These are phyloP conservation scores for Platyura marginata DNA, from an alignment of 1,140 invertebrate genomes.

Conservation along the genomic window DNA sequence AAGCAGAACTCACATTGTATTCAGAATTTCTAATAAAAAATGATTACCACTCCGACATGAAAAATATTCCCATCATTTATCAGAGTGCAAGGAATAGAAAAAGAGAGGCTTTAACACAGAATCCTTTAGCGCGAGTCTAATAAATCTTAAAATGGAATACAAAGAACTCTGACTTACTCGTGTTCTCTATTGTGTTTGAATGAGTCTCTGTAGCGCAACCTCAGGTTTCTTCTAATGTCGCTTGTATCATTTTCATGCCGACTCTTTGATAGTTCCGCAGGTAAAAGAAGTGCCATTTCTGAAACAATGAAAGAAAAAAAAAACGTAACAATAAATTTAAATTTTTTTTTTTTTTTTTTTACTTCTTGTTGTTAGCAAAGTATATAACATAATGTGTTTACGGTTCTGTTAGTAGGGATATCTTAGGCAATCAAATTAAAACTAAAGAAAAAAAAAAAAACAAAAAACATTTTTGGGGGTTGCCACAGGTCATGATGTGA, in stretches of 20 bases:
- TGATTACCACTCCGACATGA: no score
- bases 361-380: neutral
- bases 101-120: no score
- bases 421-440: neutral
- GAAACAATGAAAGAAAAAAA: conserved; percentile 11
- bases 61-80: no score
- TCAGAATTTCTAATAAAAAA: no score
- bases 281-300: conserved; percentile 67
- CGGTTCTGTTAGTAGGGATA: neutral
- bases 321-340: conserved; percentile 5
- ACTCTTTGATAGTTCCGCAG: conserved; percentile 45
- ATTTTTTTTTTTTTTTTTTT: conserved; percentile 5
- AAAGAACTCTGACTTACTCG: no score
- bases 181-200: conserved; percentile 53
- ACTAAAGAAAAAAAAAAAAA: conserved; percentile 2
- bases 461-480: no score
- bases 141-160: no score
- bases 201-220: conserved; percentile 49
- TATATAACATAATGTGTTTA: neutral
- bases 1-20: no score
- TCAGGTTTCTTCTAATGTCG: conserved; percentile 54
- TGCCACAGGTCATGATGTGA: neutral
- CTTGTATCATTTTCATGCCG: conserved; percentile 49
- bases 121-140: no score
- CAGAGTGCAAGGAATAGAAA: no score